phyloP scores from a whole-genome alignment of 2,888 invertebrate genomes.

The Anoncus sp. region DNA sequence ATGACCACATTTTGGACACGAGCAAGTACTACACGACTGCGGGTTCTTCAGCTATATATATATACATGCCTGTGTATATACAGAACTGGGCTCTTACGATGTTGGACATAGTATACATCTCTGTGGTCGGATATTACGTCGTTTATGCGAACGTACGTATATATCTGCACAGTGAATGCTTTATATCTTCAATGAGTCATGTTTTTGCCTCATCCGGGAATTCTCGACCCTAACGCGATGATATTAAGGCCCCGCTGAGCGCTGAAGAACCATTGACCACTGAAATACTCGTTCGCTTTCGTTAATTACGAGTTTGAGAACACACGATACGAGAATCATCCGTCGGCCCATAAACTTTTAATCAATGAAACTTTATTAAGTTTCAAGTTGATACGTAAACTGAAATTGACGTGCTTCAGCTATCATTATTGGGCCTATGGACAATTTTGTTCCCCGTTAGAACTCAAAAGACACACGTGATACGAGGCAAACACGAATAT shows the following conservation, averaged over 20 bases:
- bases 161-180: conserved; percentile 5
- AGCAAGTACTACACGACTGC: conserved; percentile 14
- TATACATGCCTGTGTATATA: background rate
- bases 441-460: no score
- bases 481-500: no score
- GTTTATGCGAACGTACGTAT: conserved; percentile 11
- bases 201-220: background rate
- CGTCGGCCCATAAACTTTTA: no score
- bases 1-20: conserved; percentile 46
- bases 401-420: no score
- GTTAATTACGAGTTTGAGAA: background rate
- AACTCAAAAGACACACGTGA: no score
- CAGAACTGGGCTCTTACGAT: background rate
- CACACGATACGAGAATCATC: no score
- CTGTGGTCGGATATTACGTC: conserved; percentile 28
- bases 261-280: background rate
- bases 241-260: background rate
- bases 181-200: background rate
- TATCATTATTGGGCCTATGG: no score
- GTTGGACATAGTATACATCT: background rate
- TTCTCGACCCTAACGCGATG: background rate
- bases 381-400: no score
- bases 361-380: no score
- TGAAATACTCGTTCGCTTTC: background rate
- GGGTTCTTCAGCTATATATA: background rate